Base-by-base conservation (phyloP, 2,113 vertebrate genomes). In the Nettapus auritus region DNA sequence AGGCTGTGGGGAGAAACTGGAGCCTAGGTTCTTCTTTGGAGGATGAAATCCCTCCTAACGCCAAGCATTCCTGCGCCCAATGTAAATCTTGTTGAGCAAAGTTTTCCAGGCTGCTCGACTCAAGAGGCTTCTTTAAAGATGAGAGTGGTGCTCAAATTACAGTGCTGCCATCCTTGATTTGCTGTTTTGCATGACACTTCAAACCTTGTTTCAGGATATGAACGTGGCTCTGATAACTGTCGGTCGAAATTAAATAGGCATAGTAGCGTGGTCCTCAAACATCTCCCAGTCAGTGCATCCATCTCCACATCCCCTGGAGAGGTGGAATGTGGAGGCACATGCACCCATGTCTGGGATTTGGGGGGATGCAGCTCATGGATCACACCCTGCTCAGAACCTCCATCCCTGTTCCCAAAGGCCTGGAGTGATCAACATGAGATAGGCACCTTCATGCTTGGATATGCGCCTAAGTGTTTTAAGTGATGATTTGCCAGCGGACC, bases 361-460 rank as follows among this genome's bases (percentile, higher is more conserved):
- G 76, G 19, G 29, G 50, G 19, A 4, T 2, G 38, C 42, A 79
- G 66, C 17, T 70, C 57, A 2, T 4, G 42, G 71, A 3, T 67
- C 48, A 64, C 42, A 22, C 3, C 18, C 1, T 11, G 31, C 25
- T 79, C 86, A 77, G 16, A 22, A 33, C 22, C 57, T 63, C 68
- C 59, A 20, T 13, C 73, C 48, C 62, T 2, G 0, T 1, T 18
- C 69, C 69, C 55, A 26, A 29, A 44, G 38, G 34, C 52, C 11
- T 0, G 1, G 6, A 50, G 70, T 8, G 53, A 34, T 46, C 57
- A 4, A 1, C 2, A 60, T 1, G 40, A 67, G 16, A 26, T 2
- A 52, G 87, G 19, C 73, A 11, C 94, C 56, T 81, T 28, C 4
- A 0, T 12, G 18, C 53, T 31, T 9, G 29, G 28, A 56, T 2